Evolutionary conservation across 2,888 invertebrate species (phyloP), one percentile per base, ranked within the genome.

Genomic region (Cepaea hortensis): DNA sequence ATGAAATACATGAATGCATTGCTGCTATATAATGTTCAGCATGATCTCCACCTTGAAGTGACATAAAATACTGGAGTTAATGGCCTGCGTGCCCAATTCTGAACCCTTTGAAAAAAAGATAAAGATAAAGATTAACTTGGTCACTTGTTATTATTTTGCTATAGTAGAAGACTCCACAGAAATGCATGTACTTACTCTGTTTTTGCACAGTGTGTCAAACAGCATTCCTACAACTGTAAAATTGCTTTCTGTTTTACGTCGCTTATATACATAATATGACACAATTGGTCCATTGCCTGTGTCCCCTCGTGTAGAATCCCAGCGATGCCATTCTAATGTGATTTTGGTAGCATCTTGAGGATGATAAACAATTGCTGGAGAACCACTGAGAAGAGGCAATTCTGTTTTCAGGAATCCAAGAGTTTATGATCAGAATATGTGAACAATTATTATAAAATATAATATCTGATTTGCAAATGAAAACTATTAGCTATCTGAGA

Each of bases 281-380:
- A 91, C 84, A 46, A 93, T 90, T 9, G 91, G 91, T 0, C 91
- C 90, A 82, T 92, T 92, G 2, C 93, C 93, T 0, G 90, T 89
- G 87, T 93, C 93, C 11, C 92, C 92, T 18, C 89, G 88, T 7
- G 88, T 84, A n/a, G 87, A 88, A 86, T 90, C 90, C 93, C 93
- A 93, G 9, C 90, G 90, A 9, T 89, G 90, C 93, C 93, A 93
- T 84, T 90, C 90, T 68, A 93, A 84, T 1, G 91, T 91, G 61
- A 92, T 89, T 72, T 91, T 90, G 20, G 88, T 89, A 6, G 90
- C 88, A 15, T 90, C 90, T 46, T 90, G 88, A 72, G 88, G 85
- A 23, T 90, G 89, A 65, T 90, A 88, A 9, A 90, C 88, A 18
- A 92, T 88, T 5, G 84, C 86, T 6, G 93, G 93, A n/a, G 91